phyloP scores from a whole-genome alignment of 2,888 invertebrate genomes.

The Lasioglossum pauxillum region DNA sequence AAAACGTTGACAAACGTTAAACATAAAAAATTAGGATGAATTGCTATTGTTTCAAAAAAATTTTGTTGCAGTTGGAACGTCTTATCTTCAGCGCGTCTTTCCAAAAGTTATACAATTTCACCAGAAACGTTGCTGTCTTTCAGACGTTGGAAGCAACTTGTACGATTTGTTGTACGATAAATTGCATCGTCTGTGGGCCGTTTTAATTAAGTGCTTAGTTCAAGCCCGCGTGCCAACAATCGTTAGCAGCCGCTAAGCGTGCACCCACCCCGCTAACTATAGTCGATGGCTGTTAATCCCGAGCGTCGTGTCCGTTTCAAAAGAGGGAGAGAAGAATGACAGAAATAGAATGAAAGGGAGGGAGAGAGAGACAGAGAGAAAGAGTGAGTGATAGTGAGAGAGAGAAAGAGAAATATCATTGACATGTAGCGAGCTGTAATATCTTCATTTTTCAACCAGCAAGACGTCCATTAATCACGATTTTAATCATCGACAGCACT shows the following conservation, averaged over 20 bases:
- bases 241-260: slow-evolving; percentile 14
- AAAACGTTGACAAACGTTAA: no score
- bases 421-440: not conserved
- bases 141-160: no score
- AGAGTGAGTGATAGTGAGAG: not conserved
- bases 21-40: no score
- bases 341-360: not conserved
- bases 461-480: slow-evolving; percentile 45
- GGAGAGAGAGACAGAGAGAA: not conserved
- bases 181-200: no score
- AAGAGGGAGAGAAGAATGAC: not conserved
- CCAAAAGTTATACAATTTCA: no score
- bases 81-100: no score
- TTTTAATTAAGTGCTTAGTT: slow-evolving; percentile 15
- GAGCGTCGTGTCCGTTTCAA: slow-evolving; percentile 12
- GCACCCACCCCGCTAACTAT: slow-evolving; percentile 17
- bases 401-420: not conserved
- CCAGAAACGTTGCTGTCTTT: no score
- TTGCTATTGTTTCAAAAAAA: no score
- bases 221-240: slow-evolving; percentile 22
- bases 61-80: no score
- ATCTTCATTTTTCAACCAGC: slow-evolving; percentile 12
- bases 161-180: no score
- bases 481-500: slow-evolving; percentile 25
- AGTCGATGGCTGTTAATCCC: slow-evolving; percentile 6